Percentiles rank a stretch among this genome's conserved stretches.
These are phyloP conservation scores for Sylvietta virens DNA, from an alignment of 2,113 vertebrate species.

Conservation along the genomic window DNA sequence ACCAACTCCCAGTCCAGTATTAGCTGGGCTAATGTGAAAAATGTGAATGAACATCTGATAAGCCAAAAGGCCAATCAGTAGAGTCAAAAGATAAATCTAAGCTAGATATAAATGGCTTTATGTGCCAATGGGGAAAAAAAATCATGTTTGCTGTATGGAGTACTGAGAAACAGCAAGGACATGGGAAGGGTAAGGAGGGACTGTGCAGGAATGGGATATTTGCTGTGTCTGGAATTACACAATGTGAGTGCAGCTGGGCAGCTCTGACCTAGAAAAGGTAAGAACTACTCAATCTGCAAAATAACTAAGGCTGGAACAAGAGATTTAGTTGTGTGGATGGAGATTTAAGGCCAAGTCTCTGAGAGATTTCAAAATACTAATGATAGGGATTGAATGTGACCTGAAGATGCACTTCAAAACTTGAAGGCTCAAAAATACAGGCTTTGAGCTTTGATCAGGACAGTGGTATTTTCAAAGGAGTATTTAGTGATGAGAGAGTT, in stretches of 20 bases:
- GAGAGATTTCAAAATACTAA: neutral
- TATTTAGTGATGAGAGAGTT: neutral
- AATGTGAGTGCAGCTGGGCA: rapidly evolving
- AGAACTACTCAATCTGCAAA: neutral
- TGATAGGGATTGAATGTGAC: neutral
- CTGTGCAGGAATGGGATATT: neutral
- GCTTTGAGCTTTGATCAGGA: neutral
- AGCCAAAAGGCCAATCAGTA: neutral
- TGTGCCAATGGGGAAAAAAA: neutral
- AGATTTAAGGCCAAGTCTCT: neutral
- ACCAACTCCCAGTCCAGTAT: neutral
- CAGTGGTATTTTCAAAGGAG: neutral
- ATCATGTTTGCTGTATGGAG: neutral
- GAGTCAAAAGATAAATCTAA: neutral
- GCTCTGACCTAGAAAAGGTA: neutral
- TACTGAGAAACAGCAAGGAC: neutral
- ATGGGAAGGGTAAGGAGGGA: neutral
- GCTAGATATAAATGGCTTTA: neutral
- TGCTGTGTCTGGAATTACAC: neutral
- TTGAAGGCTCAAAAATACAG: neutral
- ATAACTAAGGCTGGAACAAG: neutral
- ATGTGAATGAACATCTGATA: neutral
- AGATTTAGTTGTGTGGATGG: neutral
- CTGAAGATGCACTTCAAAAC: neutral
- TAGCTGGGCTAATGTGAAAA: neutral